Conservation (phyloP, 2,888 invertebrate genomes). For the Metalampra italica region DNA sequence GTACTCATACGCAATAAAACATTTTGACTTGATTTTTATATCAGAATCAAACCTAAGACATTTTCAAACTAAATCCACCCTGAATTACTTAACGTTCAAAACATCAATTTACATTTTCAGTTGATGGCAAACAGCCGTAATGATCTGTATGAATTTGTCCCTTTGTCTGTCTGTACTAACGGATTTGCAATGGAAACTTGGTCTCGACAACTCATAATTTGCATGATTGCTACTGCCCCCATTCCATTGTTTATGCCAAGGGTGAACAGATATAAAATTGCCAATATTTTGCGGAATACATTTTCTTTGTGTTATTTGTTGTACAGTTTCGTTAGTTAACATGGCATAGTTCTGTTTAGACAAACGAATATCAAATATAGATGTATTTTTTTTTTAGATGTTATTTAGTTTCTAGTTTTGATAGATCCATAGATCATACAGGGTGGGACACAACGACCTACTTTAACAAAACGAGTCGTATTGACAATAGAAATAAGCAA, state of each 20-base stretch:
- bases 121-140: not conserved
- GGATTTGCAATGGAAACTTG: constrained; percentile 39
- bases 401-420: too few relatives aligned
- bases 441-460: too few relatives aligned
- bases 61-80: too few relatives aligned
- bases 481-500: too few relatives aligned
- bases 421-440: too few relatives aligned
- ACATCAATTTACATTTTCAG: not conserved
- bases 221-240: constrained; percentile 35
- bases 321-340: not conserved
- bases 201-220: constrained; percentile 31
- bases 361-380: too few relatives aligned
- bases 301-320: not conserved
- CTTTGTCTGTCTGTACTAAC: constrained; percentile 25
- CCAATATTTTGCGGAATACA: not conserved
- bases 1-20: too few relatives aligned
- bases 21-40: too few relatives aligned
- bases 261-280: not conserved
- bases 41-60: too few relatives aligned
- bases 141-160: constrained; percentile 17
- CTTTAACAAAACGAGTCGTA: too few relatives aligned
- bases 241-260: constrained; percentile 3
- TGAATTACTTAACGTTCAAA: too few relatives aligned
- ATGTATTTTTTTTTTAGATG: too few relatives aligned
- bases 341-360: not conserved